A percentile compares a stretch with the other conserved stretches of the same genome.
phyloP scores from a whole-genome alignment of 2,113 vertebrate species.

The Rattus rattus region DNA sequence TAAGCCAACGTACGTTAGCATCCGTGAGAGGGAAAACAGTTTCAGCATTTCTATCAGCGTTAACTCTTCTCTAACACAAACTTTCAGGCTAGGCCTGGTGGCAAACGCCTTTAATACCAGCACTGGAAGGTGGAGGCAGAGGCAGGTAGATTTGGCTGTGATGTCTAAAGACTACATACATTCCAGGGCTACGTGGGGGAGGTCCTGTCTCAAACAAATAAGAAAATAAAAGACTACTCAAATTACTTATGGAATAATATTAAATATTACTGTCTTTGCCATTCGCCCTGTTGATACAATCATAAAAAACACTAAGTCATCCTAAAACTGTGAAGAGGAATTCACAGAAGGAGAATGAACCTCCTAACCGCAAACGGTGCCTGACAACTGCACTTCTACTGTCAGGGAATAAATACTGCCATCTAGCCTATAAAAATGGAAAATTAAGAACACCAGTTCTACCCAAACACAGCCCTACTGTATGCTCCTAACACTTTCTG shows the following conservation, averaged over 20 bases:
- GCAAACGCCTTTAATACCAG: not conserved
- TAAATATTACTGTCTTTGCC: not conserved
- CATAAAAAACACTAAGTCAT: not conserved
- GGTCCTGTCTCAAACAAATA: not conserved
- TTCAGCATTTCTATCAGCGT: not conserved
- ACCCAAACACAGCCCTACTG: not conserved
- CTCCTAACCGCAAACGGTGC: not conserved
- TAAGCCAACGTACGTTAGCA: not conserved
- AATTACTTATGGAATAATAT: not conserved
- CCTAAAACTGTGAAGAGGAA: not conserved
- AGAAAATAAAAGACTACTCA: not conserved
- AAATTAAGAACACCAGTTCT: not conserved
- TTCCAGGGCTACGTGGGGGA: not conserved
- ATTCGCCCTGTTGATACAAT: not conserved
- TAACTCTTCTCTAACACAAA: not conserved
- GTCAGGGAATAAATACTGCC: not conserved
- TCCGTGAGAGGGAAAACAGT: not conserved
- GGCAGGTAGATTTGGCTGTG: not conserved
- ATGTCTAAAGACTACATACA: not conserved
- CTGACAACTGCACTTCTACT: not conserved
- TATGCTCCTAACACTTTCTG: not conserved
- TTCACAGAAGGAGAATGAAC: not conserved
- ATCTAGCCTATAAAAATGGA: not conserved
- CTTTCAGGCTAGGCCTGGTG: not conserved
- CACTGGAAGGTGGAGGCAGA: not conserved